phyloP scores from a whole-genome alignment of 1,140 invertebrate species.

The Conopomorpha cramerella region DNA sequence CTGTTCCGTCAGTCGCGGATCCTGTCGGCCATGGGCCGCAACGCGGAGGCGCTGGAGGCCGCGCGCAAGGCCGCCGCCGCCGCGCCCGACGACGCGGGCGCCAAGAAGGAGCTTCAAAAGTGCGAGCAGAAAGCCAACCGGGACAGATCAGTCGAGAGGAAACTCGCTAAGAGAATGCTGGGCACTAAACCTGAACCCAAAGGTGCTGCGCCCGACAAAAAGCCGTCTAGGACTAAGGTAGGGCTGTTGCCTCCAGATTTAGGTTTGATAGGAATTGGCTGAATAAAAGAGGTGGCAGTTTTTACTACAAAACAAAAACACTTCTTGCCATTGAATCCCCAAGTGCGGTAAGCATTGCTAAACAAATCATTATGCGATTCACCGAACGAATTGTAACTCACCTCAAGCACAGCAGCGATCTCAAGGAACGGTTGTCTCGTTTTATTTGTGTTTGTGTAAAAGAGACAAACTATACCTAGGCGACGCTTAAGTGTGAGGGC shows the following conservation, averaged over 20 bases:
- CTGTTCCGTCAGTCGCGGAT: slow-evolving; percentile 79
- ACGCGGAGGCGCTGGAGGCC: slow-evolving; percentile 26
- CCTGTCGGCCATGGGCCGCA: slow-evolving; percentile 32
- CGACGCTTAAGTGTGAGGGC: too few relatives aligned
- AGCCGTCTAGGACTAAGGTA: slow-evolving; percentile 32
- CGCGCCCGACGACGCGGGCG: slow-evolving; percentile 24
- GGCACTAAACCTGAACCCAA: slow-evolving; percentile 13
- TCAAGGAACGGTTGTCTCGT: too few relatives aligned
- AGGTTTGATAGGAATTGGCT: too few relatives aligned
- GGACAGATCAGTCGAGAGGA: slow-evolving; percentile 25
- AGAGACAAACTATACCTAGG: too few relatives aligned
- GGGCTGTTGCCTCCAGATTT: background rate
- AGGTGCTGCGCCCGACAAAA: slow-evolving; percentile 19
- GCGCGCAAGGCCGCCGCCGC: slow-evolving; percentile 26
- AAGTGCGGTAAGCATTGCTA: too few relatives aligned
- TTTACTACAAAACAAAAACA: too few relatives aligned
- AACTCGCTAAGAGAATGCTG: slow-evolving; percentile 33
- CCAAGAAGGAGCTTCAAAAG: slow-evolving; percentile 21
- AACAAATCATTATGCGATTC: too few relatives aligned
- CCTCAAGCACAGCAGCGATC: too few relatives aligned
- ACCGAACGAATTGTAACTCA: too few relatives aligned
- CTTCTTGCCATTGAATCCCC: too few relatives aligned
- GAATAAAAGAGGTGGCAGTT: too few relatives aligned
- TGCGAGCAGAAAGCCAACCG: slow-evolving; percentile 24
- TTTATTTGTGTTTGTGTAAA: too few relatives aligned